Percentiles rank a stretch among this genome's conserved stretches.
phyloP scores from a whole-genome alignment of 1,140 invertebrate genomes.

The Anthonomus grandis region DNA sequence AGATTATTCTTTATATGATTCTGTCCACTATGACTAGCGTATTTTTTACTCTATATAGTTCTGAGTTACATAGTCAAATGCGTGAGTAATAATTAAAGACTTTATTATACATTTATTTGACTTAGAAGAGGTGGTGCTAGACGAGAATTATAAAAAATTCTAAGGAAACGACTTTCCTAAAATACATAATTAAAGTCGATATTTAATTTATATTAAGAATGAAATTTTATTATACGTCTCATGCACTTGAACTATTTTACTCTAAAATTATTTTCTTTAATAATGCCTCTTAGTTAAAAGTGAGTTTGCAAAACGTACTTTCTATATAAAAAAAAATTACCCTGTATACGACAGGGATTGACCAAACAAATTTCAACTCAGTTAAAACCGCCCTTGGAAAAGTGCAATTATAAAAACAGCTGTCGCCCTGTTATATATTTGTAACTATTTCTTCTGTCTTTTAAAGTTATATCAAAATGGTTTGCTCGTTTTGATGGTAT shows the following conservation, averaged over 20 bases:
- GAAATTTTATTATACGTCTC: too few species aligned
- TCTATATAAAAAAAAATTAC: not conserved
- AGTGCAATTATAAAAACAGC: not conserved
- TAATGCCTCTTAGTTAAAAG: too few species aligned
- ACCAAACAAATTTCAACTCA: not conserved
- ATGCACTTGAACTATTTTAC: too few species aligned
- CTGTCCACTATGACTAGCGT: conserved; percentile 33
- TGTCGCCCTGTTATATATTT: too few species aligned
- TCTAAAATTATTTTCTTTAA: too few species aligned
- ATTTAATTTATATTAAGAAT: not conserved
- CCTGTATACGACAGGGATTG: not conserved
- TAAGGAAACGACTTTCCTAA: not conserved
- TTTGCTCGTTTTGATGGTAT: conserved; percentile 5
- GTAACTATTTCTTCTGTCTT: not conserved
- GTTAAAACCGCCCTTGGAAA: not conserved
- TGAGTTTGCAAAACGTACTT: too few species aligned
- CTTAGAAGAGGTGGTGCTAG: not conserved
- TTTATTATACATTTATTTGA: not conserved
- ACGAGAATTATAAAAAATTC: not conserved
- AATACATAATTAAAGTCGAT: not conserved
- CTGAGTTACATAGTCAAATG: too few species aligned
- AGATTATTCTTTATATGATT: conserved; percentile 29
- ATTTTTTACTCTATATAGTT: conserved; percentile 9
- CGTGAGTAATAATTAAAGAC: not conserved
- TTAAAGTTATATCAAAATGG: not conserved